phyloP scores from a whole-genome alignment of 2,888 invertebrate species.

The Pyralis farinalis region DNA sequence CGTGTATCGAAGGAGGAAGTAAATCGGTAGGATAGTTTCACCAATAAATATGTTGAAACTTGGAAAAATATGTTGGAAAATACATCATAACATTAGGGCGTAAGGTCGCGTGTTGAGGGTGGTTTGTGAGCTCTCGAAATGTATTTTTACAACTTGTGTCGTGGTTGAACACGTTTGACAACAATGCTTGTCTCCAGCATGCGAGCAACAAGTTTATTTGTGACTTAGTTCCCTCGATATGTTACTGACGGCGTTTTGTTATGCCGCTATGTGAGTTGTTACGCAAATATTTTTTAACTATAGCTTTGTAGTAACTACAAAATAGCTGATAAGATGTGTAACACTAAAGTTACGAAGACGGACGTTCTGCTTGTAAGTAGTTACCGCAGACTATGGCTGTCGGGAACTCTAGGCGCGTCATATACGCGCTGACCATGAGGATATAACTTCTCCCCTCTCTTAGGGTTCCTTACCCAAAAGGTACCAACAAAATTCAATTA shows the following conservation, averaged over 20 bases:
- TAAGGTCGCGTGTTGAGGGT: conserved; percentile 1
- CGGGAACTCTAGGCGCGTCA: no score
- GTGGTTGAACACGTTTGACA: conserved; percentile 1
- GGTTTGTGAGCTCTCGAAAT: neutral
- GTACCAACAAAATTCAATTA: no score
- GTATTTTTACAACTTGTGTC: conserved; percentile 8
- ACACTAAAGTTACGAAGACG: no score
- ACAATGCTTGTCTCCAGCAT: conserved; percentile 8
- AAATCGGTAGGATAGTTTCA: conserved; percentile 14
- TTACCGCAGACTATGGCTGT: no score
- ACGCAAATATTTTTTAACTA: neutral
- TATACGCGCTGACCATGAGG: no score
- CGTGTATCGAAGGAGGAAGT: conserved; percentile 18
- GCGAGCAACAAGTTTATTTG: conserved; percentile 11
- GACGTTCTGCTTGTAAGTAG: no score
- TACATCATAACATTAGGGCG: neutral
- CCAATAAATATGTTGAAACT: neutral
- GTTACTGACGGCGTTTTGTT: neutral
- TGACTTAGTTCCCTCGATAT: conserved; percentile 2
- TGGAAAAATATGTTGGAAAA: neutral
- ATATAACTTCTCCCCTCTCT: no score
- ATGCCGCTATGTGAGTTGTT: neutral
- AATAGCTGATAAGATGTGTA: no score
- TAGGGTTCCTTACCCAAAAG: no score
- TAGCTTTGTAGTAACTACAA: no score